Conservation (phyloP, 2,888 invertebrate species). For the Gymnocheta viridis region DNA sequence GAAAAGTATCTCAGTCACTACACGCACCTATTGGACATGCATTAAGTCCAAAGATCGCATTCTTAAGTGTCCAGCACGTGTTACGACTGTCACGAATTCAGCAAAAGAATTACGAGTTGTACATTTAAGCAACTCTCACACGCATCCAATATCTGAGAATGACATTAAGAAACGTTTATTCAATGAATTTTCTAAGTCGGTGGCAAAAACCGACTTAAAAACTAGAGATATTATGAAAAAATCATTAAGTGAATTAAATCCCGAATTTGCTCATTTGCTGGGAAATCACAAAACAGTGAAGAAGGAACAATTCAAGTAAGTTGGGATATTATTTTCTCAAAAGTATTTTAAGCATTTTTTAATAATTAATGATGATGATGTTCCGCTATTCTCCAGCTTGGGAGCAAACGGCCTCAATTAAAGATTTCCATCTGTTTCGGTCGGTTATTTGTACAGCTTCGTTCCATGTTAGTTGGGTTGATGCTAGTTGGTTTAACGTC, state of each 20-base stretch:
- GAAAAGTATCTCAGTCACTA: slow-evolving; percentile 75
- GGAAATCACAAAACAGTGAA: slow-evolving; percentile 26
- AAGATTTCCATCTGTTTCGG: no score
- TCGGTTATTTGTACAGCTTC: no score
- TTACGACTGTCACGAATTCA: slow-evolving; percentile 75
- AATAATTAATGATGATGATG: not conserved
- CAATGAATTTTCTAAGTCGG: slow-evolving; percentile 74
- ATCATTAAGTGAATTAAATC: slow-evolving; percentile 76
- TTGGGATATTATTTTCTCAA: not conserved
- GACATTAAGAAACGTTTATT: slow-evolving; percentile 77
- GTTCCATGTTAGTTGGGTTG: no score
- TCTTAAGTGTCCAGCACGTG: slow-evolving; percentile 77
- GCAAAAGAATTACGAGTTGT: slow-evolving; percentile 76
- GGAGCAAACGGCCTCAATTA: no score
- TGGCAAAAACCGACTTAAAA: slow-evolving; percentile 18
- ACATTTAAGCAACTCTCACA: slow-evolving; percentile 76
- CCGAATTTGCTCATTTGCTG: slow-evolving; percentile 75
- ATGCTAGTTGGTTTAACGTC: no score
- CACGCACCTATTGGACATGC: slow-evolving; percentile 79
- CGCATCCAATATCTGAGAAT: slow-evolving; percentile 75
- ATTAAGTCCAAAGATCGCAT: slow-evolving; percentile 77
- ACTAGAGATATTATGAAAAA: slow-evolving; percentile 69
- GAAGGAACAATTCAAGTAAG: slow-evolving; percentile 51
- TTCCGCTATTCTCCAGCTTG: no score
- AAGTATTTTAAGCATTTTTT: not conserved